Evolutionary conservation across 2,113 vertebrate species (phyloP), one percentile per base, ranked within the genome.

Genomic region (Oryzias woworae): DNA sequence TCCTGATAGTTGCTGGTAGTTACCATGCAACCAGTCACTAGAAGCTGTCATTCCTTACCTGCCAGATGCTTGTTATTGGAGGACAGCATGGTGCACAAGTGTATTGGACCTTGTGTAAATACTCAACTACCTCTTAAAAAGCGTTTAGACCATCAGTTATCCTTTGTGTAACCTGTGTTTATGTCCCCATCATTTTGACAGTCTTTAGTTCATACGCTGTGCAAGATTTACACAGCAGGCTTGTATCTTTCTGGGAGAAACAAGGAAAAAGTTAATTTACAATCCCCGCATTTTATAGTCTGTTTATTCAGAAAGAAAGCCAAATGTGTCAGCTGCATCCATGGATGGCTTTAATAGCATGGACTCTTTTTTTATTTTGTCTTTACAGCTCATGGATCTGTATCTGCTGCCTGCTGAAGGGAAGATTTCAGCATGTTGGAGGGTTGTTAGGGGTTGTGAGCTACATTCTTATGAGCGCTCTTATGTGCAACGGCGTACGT

Each of bases 371-470:
- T 36, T 36, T 80, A 59, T 49, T 63, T 51, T 13, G 31, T 14
- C 67, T 69, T 77, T 57, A 69, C 62, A 75, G 62, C 56, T 75
- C 62, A 71, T 48, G 51, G 54, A 69, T 77, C 61, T 73, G 60
- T 53, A 57, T 81, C 53, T 42, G 50, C 56, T 69, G 47, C 47
- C 62, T 65, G 55, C n/a, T 43, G 18, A 46, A 58, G 31, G 48
- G 41, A 31, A 23, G 24, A 51, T 58, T 70, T 58, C 42, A 73
- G 62, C 53, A 57, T 66, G 36, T 67, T 4, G 15, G 10, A 28
- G 14, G 23, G 52, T 22, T 47, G 44, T 52, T 43, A 46, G 24
- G 31, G 50, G 45, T n/a, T 69, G 48, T 63, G 62, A 53, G 53
- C 62, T 56, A 17, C 51, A 57, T 7, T 20, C 43, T 71, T 58